These are phyloP conservation scores for fruit fly (Drosophila melanogaster) DNA, from an alignment of 1,140 invertebrate genomes.

Conservation along the genomic window Release_6_plus_ISO1_MT NT_033779.5:14234001-14234500, in stretches of 20 bases:
- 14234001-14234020: conserved; percentile 59
- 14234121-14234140: conserved; percentile 32
- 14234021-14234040: conserved; percentile 44
- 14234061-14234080: conserved; percentile 40
- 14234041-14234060: conserved; percentile 56
- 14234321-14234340: too few species aligned
- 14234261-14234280: too few species aligned
- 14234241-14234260: neutral
- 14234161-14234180: conserved; percentile 45
- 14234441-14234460: too few species aligned
- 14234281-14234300: too few species aligned
- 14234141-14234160: conserved; percentile 56
- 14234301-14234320: too few species aligned
- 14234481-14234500: too few species aligned
- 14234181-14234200: conserved; percentile 19
- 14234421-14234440: too few species aligned
- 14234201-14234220: neutral
- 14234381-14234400: too few species aligned
- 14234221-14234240: neutral
- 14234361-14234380: too few species aligned
- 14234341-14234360: too few species aligned
- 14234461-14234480: too few species aligned
- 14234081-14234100: conserved; percentile 76
- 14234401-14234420: too few species aligned
- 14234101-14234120: conserved; percentile 69